Evolutionary conservation across 1,140 invertebrate species (phyloP), one percentile per base, ranked within the genome.

Genomic region (Brachionus koreanus): DNA sequence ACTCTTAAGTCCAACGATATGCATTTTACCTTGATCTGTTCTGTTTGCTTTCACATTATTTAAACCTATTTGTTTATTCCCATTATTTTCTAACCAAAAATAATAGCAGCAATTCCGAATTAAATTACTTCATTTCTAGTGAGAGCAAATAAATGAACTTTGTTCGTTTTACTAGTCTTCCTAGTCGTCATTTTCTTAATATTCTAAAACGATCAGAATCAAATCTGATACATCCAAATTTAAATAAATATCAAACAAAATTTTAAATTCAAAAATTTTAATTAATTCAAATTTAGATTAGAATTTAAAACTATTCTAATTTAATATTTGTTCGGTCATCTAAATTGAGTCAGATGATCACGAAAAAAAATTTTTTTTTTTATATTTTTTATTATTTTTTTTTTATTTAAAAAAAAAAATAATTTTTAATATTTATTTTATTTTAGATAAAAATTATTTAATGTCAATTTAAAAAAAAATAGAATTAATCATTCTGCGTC

Each of bases 31-130:
- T 57, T 57, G 49, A 57, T 57, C 49, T 57, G 49, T n/a, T 37
- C 33, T 65, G 33, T 65, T 65, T 65, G 63, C 33, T 65, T 65
- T 65, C 63, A 65, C 25, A 65, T 65, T 65, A 65, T 65, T 65
- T 65, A 37, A 33, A 23, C 63, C 13, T 65, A 65, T 57, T 65
- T 65, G 33, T 65, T 65, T 33, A 29, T 65, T 37, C 10, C 63
- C 25, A 29, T 65, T n/a, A n/a, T 65, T 65, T 65, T 10, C 33
- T 65, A 65, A 65, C 25, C 13, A 65, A 65, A 65, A n/a, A 65
- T 65, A 35, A 65, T 12, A 65, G 33, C 63, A 33, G 63, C 25
- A 33, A 37, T 65, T 65, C 29, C 57, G 7, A 65, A 57, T 57
- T 49, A 3, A 57, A 57, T 25, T 57, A 57, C 49, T 57, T 57